Evolutionary conservation across 2,113 vertebrate species (phyloP), one percentile per base, ranked within the genome.

Genomic region (Asarcornis scutulata): DNA sequence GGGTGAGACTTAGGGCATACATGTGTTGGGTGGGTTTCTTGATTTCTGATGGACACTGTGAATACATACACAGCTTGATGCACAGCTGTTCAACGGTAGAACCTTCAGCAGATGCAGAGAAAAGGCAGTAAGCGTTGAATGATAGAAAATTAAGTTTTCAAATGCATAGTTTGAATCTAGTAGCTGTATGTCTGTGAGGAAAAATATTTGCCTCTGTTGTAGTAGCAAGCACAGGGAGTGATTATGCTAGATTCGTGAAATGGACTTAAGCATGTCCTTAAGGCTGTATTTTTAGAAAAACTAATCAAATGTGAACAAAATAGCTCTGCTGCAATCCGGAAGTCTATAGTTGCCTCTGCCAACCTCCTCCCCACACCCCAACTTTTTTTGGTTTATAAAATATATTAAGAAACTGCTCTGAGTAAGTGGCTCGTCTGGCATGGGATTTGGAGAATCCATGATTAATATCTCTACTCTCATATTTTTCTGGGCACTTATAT

Each of bases 211-310:
- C 14, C 62, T 8, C 17, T 67, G 23, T 40, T 40, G 9, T 4
- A 48, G 66, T 53, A 82, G 71, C 36, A 56, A 59, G 55, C 59
- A 31, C 64, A 83, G 66, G 26, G 18, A 64, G 48, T 7, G 1
- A 88, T 93, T 52, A 56, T 86, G 10, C 12, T 81, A 13, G 26
- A 42, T 36, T 68, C 14, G 3, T 38, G 22, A 31, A 75, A 21
- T 38, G 32, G 4, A 67, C 62, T 82, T 78, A 44, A 56, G n/a
- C 11, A 3, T 53, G 58, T 83, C 76, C 63, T 90, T 46, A 59
- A 64, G 74, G 34, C 73, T 92, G 2, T 84, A 62, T 71, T 26
- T 52, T 88, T 84, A 72, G 73, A 71, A 86, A 93, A 91, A 68
- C 60, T 88, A 16, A 90, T 40, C 42, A 68, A 56, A 78, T 73